Evolutionary conservation across 2,113 vertebrate genomes (phyloP), one percentile per base, ranked within the genome.

Genomic region (Xenopus borealis): DNA sequence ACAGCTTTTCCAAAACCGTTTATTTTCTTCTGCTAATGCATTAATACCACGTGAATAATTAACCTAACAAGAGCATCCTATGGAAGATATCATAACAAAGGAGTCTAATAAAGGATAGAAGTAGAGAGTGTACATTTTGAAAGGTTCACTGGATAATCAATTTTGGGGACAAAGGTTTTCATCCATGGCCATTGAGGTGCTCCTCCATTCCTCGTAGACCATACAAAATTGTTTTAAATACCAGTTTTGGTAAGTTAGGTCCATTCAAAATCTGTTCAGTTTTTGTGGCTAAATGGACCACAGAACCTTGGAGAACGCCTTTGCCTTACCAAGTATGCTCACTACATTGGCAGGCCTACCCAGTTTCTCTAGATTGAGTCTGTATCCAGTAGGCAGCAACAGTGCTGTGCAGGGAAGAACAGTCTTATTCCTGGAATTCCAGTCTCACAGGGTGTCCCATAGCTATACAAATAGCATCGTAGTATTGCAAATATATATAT

Each of bases 11-110:
- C 59, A 77, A 27, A 69, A 55, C 2, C 27, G 33, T 76, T 76
- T 76, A 77, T 77, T 77, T 33, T 77, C 58, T 70, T 63, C 69
- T 64, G 58, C 67, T 77, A 77, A 69, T 77, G 74, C 74, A 77
- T 63, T 70, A 69, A 69, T 77, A 77, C 45, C 74, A 77, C 74
- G 70, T 64, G 66, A 46, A 77, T 30, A 64, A 30, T 77, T 64
- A 70, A 69, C 19, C 57, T 77, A 77, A 77, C 59, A 77, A 69
- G 46, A 77, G 74, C 72, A 66, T 27, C 58, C 66, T 70, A 77
- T 65, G 62, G 66, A 52, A 77, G 74, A 45, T 55, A 55, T 74
- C 40, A 45, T 77, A 63, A 69, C 66, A 63, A 77, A 77, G 63
- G 66, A 70, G 66, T 61, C 59, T 57, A 55, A 50, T 67, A 57